These are phyloP conservation scores for Shargacucullia verbasci DNA, from an alignment of 2,888 invertebrate genomes.

Conservation along the genomic window DNA sequence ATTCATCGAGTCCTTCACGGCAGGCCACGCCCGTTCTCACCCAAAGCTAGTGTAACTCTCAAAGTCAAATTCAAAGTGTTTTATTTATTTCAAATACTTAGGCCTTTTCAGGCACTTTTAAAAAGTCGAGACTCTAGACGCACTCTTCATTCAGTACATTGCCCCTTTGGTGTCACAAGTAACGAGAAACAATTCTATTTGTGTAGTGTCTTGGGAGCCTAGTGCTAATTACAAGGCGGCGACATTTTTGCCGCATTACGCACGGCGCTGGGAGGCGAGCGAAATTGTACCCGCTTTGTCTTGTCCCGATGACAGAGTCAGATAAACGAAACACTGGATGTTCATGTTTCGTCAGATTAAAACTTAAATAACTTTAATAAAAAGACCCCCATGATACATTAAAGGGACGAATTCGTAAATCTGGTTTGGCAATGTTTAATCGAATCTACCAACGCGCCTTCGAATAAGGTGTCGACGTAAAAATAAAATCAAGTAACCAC, in stretches of 20 bases:
- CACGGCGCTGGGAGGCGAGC: constrained; percentile 47
- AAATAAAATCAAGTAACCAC: constrained; percentile 10
- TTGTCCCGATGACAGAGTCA: constrained; percentile 31
- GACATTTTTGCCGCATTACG: constrained; percentile 76
- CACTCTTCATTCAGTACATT: constrained; percentile 62
- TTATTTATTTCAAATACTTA: too few relatives aligned
- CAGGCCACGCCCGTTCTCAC: constrained; percentile 31
- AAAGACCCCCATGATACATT: not conserved
- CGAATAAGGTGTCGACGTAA: too few relatives aligned
- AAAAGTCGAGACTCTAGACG: too few relatives aligned
- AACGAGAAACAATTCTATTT: constrained; percentile 72
- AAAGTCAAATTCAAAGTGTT: too few relatives aligned
- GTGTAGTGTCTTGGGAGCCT: constrained; percentile 66
- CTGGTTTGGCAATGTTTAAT: too few relatives aligned
- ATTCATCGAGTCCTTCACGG: constrained; percentile 17
- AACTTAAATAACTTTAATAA: constrained; percentile 14
- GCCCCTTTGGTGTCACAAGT: constrained; percentile 63
- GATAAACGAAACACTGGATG: constrained; percentile 27
- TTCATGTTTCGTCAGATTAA: constrained; percentile 16
- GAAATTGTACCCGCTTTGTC: constrained; percentile 54
- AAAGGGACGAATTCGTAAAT: too few relatives aligned
- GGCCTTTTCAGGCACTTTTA: too few relatives aligned
- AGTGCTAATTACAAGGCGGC: constrained; percentile 75
- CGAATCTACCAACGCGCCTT: too few relatives aligned
- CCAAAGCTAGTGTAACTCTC: too few relatives aligned